Conservation (phyloP, 2,113 vertebrate species). For the Mastomys natalensis region DNA sequence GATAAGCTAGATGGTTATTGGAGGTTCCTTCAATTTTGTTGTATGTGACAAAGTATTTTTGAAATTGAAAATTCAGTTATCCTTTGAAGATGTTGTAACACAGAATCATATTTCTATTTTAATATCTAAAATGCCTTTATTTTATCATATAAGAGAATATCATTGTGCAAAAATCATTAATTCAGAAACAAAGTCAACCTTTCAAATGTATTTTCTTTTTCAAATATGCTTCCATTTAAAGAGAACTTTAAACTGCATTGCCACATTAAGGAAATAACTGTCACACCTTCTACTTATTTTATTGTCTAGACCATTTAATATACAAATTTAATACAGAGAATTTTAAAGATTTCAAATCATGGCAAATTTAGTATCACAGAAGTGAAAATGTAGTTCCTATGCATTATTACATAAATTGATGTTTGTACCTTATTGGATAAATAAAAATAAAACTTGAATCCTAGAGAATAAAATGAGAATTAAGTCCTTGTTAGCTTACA, state of each 20-base stretch:
- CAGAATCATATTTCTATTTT: not conserved
- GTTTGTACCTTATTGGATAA: not conserved
- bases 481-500: not conserved
- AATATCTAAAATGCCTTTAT: not conserved
- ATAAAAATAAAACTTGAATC: not conserved
- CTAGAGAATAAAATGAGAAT: not conserved
- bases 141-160: not conserved
- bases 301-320: not conserved
- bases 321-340: not conserved
- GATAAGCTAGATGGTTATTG: not conserved
- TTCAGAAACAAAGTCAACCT: not conserved
- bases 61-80: conserved; percentile 12
- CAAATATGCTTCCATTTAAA: not conserved
- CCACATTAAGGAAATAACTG: not conserved
- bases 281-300: not conserved
- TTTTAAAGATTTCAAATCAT: not conserved
- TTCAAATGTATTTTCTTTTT: not conserved
- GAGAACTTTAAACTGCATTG: not conserved
- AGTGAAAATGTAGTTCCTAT: conserved; percentile 11
- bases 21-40: not conserved
- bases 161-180: not conserved
- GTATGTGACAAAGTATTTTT: not conserved
- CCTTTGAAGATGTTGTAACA: not conserved
- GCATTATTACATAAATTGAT: not conserved
- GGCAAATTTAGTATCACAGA: not conserved